phyloP scores from a whole-genome alignment of 2,888 invertebrate species.

The Drosophila pseudotalamancana region DNA sequence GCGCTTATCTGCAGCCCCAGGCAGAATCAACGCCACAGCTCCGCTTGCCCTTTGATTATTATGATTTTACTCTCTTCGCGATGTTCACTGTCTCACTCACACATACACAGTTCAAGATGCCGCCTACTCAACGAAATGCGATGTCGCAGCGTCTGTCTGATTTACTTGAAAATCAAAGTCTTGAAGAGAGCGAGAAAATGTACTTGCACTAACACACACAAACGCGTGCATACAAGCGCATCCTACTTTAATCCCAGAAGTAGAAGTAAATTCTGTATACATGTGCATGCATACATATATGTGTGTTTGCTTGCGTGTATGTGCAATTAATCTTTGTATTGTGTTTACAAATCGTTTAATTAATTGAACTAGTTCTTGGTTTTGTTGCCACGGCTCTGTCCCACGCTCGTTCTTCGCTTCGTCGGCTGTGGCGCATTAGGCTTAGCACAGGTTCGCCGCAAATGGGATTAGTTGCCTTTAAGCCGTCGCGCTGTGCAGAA shows the following conservation, averaged over 20 bases:
- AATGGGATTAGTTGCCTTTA: conserved; percentile 10
- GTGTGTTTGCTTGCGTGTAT: not conserved
- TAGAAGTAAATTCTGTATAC: conserved; percentile 28
- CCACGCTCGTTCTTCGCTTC: not conserved
- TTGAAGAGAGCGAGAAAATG: conserved; percentile 8
- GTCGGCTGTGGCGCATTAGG: conserved; percentile 5
- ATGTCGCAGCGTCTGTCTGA: conserved; percentile 36
- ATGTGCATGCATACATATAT: not conserved
- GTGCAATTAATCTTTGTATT: conserved; percentile 60
- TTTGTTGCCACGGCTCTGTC: not conserved
- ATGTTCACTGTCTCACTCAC: conserved; percentile 19
- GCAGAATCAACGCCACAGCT: conserved; percentile 20
- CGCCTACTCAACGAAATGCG: conserved; percentile 55
- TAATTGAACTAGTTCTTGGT: conserved; percentile 42
- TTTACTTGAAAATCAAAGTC: conserved; percentile 46
- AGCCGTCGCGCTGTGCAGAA: not conserved
- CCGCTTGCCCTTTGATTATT: conserved; percentile 52
- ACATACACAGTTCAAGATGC: conserved; percentile 35
- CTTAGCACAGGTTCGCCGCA: conserved; percentile 43
- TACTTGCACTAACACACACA: conserved; percentile 20
- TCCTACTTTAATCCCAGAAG: conserved; percentile 31
- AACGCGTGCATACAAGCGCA: conserved; percentile 12
- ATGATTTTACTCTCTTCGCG: conserved; percentile 40
- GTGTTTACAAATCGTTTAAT: conserved; percentile 73
- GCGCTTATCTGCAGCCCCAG: conserved; percentile 46